Evolutionary conservation across 2,797 vertebrate genomes (phyloP).

Genomic region (Pipistrellus kuhlii): DNA sequence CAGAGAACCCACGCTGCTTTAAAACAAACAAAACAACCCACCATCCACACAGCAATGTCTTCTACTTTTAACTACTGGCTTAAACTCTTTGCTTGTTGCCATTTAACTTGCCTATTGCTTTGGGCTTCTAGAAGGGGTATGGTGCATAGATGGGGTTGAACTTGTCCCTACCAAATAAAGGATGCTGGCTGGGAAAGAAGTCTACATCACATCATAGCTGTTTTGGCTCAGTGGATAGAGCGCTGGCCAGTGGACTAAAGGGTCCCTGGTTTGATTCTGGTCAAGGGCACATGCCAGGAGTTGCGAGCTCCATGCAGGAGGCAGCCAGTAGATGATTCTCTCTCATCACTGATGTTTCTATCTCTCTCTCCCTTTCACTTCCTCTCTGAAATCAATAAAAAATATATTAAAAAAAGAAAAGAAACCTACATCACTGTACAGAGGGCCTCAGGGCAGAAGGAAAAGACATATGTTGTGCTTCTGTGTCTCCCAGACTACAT

Average conservation of each 20-base stretch:
- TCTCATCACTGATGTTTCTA: too few relatives aligned
- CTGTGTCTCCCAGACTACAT: not conserved
- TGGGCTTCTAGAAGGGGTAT: not conserved
- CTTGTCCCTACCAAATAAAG: conserved; percentile 48
- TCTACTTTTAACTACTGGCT: not conserved
- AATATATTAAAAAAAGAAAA: not conserved
- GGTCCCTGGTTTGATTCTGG: too few relatives aligned
- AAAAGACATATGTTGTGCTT: not conserved
- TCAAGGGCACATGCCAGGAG: too few relatives aligned
- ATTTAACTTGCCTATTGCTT: not conserved
- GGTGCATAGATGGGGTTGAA: not conserved
- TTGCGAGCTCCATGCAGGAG: too few relatives aligned
- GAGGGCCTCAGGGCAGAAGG: not conserved
- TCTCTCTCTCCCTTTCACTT: too few relatives aligned
- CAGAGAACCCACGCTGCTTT: not conserved
- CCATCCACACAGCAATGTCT: not conserved
- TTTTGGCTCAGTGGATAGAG: too few relatives aligned
- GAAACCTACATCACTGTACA: not conserved
- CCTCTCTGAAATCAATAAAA: too few relatives aligned
- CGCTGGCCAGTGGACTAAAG: too few relatives aligned
- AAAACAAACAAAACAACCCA: not conserved
- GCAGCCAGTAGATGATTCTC: too few relatives aligned
- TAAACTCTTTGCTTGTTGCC: not conserved
- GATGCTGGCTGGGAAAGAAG: conserved; percentile 18
- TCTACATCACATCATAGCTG: too few relatives aligned